Evolutionary conservation across 2,113 vertebrate genomes (phyloP).

Genomic region (Anas platyrhynchos): DNA sequence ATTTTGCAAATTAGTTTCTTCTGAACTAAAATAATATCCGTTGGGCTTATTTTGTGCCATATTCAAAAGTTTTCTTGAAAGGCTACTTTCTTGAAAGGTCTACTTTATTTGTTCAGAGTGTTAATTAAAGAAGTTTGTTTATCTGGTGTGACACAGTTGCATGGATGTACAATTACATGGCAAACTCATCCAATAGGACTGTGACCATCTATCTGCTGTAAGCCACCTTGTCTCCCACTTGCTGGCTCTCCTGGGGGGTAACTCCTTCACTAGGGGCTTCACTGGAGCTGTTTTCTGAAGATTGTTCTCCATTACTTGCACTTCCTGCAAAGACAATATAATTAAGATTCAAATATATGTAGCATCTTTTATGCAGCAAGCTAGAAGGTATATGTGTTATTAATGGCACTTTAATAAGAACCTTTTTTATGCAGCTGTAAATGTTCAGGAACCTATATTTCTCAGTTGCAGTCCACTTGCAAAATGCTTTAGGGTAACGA

Average conservation of each 20-base stretch:
- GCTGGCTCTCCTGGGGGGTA: conserved; percentile 6
- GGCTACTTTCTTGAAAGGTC: not conserved
- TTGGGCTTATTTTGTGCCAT: not conserved
- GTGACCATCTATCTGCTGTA: conserved; percentile 70
- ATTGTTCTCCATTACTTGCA: not conserved
- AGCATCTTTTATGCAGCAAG: not conserved
- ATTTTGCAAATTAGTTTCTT: not conserved
- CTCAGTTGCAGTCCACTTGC: not conserved
- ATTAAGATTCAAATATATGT: not conserved
- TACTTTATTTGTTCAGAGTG: not conserved
- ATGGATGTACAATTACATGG: not conserved
- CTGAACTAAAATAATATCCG: not conserved
- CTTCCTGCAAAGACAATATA: conserved; percentile 53
- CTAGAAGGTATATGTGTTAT: not conserved
- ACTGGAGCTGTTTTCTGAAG: not conserved
- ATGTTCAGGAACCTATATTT: not conserved
- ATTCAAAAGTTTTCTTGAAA: not conserved
- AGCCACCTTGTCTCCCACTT: conserved; percentile 59
- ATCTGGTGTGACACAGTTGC: not conserved
- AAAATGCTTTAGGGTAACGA: not conserved
- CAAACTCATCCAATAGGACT: not conserved
- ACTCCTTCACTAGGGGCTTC: conserved; percentile 10
- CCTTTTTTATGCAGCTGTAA: not conserved
- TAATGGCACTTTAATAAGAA: not conserved
- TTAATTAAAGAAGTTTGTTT: not conserved